Percentiles rank a stretch among this genome's conserved stretches.
Conservation (phyloP, 1,140 invertebrate genomes). For the Eriocheir sinensis region DNA sequence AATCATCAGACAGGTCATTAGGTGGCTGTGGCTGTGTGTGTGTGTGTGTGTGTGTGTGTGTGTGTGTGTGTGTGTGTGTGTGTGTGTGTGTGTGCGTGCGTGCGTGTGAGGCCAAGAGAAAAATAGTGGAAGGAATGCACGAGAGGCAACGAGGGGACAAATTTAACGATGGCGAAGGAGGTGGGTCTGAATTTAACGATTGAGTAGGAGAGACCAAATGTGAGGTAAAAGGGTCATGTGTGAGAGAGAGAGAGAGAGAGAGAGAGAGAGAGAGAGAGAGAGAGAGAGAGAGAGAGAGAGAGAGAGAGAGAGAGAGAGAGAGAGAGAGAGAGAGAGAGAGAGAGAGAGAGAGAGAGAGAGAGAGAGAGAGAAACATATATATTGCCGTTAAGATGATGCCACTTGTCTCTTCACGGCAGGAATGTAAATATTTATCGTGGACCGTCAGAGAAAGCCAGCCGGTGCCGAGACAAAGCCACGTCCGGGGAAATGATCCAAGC, state of each 20-base stretch:
- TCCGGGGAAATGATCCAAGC: no score
- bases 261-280: conserved; percentile 49
- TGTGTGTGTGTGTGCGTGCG: no score
- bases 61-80: no score
- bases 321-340: neutral
- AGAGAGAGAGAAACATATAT: neutral
- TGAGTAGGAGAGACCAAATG: neutral
- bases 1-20: no score
- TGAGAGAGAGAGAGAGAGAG: conserved; percentile 42
- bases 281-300: conserved; percentile 35
- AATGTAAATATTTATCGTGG: no score
- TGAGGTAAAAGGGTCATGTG: conserved; percentile 3
- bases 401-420: no score
- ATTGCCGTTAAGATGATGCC: no score
- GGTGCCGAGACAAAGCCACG: no score
- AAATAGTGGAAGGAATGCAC: neutral
- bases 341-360: neutral
- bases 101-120: neutral
- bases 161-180: neutral
- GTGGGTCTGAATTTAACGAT: neutral
- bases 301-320: no score
- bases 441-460: no score
- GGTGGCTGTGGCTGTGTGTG: no score
- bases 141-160: neutral
- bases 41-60: no score